Conservation (phyloP, 2,888 invertebrate genomes). For the Agriopis marginaria region DNA sequence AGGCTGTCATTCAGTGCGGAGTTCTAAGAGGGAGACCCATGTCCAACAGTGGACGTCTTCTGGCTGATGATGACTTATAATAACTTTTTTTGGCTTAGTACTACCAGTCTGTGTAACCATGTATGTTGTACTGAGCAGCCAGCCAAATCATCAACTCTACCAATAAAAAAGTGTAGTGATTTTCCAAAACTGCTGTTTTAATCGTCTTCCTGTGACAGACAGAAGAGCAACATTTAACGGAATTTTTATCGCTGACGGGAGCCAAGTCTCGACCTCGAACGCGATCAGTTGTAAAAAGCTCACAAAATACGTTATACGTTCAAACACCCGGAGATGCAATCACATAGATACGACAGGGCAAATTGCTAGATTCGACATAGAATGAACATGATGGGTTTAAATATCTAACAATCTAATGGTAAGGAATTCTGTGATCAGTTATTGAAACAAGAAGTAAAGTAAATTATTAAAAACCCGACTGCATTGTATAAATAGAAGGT, state of each 20-base stretch:
- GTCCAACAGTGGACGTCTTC: no score
- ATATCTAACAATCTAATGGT: no score
- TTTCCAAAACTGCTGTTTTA: slow-evolving; percentile 12
- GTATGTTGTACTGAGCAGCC: background rate
- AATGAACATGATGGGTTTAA: no score
- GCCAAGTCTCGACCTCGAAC: slow-evolving; percentile 63
- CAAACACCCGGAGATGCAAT: slow-evolving; percentile 12
- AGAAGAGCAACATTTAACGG: slow-evolving; percentile 67
- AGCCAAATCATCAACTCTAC: background rate
- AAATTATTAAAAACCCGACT: no score
- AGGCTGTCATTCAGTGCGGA: no score
- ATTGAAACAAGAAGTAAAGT: no score
- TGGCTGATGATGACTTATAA: no score
- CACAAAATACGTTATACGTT: slow-evolving; percentile 10
- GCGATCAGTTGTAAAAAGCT: slow-evolving; percentile 33
- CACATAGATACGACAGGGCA: background rate
- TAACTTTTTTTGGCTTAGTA: no score
- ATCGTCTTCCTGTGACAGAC: slow-evolving; percentile 35
- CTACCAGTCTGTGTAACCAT: no score
- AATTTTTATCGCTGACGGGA: slow-evolving; percentile 75
- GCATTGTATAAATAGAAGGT: no score
- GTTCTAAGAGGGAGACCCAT: no score
- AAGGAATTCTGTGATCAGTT: no score
- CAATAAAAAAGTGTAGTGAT: slow-evolving; percentile 9
- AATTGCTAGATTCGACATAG: background rate